These are phyloP conservation scores for Sandelia bainsii DNA, from an alignment of 2,797 vertebrate genomes.

Conservation along the genomic window DNA sequence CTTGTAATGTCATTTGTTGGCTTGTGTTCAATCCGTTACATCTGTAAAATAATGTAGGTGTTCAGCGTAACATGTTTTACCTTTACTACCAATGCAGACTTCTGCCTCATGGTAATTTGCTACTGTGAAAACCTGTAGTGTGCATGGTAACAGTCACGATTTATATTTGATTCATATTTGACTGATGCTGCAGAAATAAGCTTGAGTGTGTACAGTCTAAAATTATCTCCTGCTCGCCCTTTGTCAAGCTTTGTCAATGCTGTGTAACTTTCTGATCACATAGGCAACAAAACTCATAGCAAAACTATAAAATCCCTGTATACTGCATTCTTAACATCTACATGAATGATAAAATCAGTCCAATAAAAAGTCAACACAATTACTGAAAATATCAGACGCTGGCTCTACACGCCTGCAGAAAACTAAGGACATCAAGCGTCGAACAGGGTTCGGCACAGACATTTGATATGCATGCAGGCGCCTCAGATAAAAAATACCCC, in stretches of 20 bases:
- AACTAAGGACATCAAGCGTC: constrained; percentile 30
- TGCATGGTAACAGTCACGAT: background rate
- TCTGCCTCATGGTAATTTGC: background rate
- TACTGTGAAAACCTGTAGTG: background rate
- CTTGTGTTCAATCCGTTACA: no score
- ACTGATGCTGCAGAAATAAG: background rate
- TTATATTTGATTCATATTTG: no score
- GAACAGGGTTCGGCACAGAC: constrained; percentile 13
- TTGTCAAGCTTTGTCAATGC: background rate
- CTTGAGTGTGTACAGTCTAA: background rate
- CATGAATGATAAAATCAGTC: background rate
- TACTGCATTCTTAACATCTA: background rate
- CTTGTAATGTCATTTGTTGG: no score
- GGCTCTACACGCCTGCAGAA: no score
- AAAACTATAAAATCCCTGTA: no score
- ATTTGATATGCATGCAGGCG: constrained; percentile 35
- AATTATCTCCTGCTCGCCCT: background rate
- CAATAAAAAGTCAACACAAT: no score
- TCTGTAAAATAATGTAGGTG: no score
- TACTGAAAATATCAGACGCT: background rate
- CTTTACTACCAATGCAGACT: background rate
- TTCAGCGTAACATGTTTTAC: background rate
- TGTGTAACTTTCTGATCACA: no score
- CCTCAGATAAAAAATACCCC: constrained; percentile 40
- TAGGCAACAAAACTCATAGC: background rate